Evolutionary conservation across 2,113 vertebrate species (phyloP), one percentile per base, ranked within the genome.

Genomic region (Opisthocomus hoazin): DNA sequence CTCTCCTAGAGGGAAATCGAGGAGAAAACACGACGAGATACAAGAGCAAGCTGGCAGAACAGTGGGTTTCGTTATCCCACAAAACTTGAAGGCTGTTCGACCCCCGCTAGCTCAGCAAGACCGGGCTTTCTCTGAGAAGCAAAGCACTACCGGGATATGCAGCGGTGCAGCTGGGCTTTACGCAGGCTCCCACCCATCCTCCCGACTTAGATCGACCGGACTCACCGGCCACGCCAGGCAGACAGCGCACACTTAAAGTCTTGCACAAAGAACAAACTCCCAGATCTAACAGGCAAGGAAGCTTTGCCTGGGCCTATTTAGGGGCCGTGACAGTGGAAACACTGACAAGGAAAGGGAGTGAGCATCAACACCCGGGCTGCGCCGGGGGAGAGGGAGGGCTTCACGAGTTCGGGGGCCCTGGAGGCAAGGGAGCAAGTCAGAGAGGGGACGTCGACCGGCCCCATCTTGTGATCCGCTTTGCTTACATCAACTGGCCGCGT

Each of bases 311-410:
- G 43, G 21, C 27, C 61, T n/a, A 2, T 32, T n/a, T 16, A 57
- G 29, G 30, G 65, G 34, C 22, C 2, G 6, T 46, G 29, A 18
- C 43, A 60, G 51, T 1, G 14, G n/a, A 41, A 64, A 50, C 22
- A 10, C 10, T 23, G 34, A 34, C 39, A 74, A 32, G 17, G 21
- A 45, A 61, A 24, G 9, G 26, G 20, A 56, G 30, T 1, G 13
- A 57, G 3, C 4, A 60, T 1, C 46, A n/a, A 22, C 14, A 0
- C 0, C 15, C 0, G 23, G 17, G 61, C 48, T 15, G 14, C 12
- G 19, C 20, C 23, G 16, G 4, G 4, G 6, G 43, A 41, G 6
- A 43, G 20, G 12, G 39, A 5, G 14, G 7, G 17, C 27, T 76
- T 57, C 7, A 6, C 9, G 0, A 3, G 26, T 18, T 13, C 5